Base-by-base conservation (phyloP, 2,888 invertebrate species). In the Dermolepida albohirtum region DNA sequence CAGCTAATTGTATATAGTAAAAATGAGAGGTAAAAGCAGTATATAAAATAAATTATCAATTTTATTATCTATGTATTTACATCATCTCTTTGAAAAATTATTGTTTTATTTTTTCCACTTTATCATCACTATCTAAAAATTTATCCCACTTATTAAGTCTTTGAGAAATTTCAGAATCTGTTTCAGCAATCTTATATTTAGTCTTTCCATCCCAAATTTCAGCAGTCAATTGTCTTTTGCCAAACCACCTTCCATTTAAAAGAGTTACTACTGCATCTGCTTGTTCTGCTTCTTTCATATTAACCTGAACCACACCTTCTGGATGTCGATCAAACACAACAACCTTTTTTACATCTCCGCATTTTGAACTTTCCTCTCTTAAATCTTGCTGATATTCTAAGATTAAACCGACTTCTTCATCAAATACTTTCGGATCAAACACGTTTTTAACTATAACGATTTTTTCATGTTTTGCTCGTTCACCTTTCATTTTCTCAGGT, bases 121-220 rank as follows among this genome's bases (percentile, higher is more conserved):
- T 73, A 51, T 70, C 72, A 68, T 67, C 89, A 40, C 87, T 89
- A 72, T 92, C 92, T 75, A 96, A 85, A 83, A 89, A 96, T 75
- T 92, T 88, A 76, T 92, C 93, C 97, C 98, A 99, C 73, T 94
- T 92, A 55, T 90, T 88, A 66, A 97, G 84, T 70, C 98, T 87
- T 70, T 92, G 89, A 71, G 90, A 89, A 27, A 91, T 89, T 80
- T 97, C 94, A 54, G 92, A 91, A 79, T 95, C 96, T 0, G 97
- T 96, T 85, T 98, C 98, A 64, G 90, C 89, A 77, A 97, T 90
- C 82, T 92, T 90, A 73, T 71, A 83, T 82, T 96, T 98, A 0
- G 96, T 95, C 81, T 92, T 92, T 14, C 98, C 98, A 85, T 99
- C 97, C 95, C 96, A 98, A 72, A 93, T 90, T 79, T 92, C 92